Conservation (phyloP, 2,888 invertebrate species). For the Metallyticus violacea region DNA sequence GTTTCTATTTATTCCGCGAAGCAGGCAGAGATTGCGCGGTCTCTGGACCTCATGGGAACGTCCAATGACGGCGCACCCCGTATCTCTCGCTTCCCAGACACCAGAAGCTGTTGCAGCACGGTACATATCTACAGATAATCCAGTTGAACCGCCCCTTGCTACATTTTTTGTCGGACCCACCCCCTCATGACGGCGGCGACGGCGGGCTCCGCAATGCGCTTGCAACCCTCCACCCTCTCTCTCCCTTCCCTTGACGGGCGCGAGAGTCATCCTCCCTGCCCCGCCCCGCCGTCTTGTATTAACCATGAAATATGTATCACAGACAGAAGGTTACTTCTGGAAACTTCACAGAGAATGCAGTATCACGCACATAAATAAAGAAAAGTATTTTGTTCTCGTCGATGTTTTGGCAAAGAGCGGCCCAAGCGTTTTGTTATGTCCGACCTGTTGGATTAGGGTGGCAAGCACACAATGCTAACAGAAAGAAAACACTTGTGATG, state of each 20-base stretch:
- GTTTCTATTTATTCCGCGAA: too few relatives aligned
- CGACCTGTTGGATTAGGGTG: not conserved
- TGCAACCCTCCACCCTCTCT: not conserved
- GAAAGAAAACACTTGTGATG: too few relatives aligned
- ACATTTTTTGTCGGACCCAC: not conserved
- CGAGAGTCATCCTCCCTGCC: too few relatives aligned
- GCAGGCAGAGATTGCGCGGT: too few relatives aligned
- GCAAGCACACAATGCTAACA: not conserved
- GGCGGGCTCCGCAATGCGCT: not conserved
- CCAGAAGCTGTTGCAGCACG: not conserved
- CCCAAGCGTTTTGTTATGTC: not conserved
- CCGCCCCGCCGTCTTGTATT: not conserved
- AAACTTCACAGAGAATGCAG: not conserved
- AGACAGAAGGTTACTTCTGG: not conserved
- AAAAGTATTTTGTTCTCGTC: not conserved
- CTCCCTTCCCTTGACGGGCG: too few relatives aligned
- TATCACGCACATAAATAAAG: not conserved
- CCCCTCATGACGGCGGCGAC: not conserved
- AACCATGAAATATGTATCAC: not conserved
- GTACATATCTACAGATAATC: not conserved
- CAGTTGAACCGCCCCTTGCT: not conserved
- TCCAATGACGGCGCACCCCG: not conserved
- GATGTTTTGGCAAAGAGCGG: not conserved
- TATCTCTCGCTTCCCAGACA: not conserved
- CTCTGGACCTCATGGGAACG: too few relatives aligned